phyloP scores from a whole-genome alignment of 1,140 invertebrate species.

The Portunus trituberculatus region DNA sequence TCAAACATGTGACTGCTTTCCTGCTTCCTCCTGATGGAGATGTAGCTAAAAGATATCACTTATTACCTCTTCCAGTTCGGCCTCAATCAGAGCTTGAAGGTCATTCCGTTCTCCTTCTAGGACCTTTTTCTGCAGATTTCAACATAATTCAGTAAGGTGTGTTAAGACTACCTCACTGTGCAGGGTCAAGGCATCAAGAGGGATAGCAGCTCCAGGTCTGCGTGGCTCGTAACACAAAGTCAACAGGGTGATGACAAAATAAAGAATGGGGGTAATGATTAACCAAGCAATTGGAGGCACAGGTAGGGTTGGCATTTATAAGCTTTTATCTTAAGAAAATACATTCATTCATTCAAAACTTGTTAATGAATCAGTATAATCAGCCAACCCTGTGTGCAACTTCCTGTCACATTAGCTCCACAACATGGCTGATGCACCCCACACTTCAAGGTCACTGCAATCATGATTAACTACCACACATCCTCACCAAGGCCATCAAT shows the following conservation, averaged over 20 bases:
- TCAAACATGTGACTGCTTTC: conserved; percentile 2
- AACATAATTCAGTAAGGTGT: conserved; percentile 64
- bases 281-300: conserved; percentile 24
- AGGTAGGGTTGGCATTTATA: not conserved
- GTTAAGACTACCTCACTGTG: conserved; percentile 48
- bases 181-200: conserved; percentile 45
- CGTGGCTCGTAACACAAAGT: conserved; percentile 38
- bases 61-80: conserved; percentile 68
- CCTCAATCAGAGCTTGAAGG: conserved; percentile 67
- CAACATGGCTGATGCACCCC: not conserved
- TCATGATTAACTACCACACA: not conserved
- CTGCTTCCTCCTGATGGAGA: conserved; percentile 23
- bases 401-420: not conserved
- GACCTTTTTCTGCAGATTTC: conserved; percentile 66
- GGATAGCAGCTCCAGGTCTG: conserved; percentile 28
- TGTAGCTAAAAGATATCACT: conserved; percentile 2
- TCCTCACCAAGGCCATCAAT: not conserved
- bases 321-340: not conserved
- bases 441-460: not conserved
- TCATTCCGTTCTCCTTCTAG: conserved; percentile 68
- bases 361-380: not conserved
- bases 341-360: too few species aligned
- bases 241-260: conserved; percentile 32
- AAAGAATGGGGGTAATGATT: conserved; percentile 2
- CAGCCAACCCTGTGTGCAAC: not conserved